phyloP scores from a whole-genome alignment of 2,797 vertebrate genomes.

The Phaenicophaeus curvirostris region DNA sequence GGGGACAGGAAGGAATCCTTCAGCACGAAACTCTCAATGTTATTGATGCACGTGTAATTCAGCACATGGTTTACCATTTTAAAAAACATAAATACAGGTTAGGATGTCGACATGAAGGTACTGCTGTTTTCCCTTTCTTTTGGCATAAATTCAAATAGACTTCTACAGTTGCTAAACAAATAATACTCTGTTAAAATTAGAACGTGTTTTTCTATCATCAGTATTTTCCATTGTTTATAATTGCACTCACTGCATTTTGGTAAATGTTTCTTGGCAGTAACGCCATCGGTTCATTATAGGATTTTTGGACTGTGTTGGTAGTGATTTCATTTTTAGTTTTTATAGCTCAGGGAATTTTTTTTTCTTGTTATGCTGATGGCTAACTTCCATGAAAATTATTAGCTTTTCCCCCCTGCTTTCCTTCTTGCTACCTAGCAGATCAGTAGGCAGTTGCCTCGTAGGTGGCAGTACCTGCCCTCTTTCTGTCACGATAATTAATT shows the following conservation, averaged over 20 bases:
- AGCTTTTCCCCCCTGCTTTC: no score
- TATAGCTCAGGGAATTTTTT: neutral
- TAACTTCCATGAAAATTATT: no score
- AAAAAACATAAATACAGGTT: neutral
- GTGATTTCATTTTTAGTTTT: constrained; percentile 6
- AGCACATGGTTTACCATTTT: neutral
- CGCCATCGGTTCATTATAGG: neutral
- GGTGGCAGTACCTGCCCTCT: no score
- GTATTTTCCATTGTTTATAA: constrained; percentile 58
- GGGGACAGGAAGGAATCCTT: neutral
- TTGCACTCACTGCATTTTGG: constrained; percentile 16
- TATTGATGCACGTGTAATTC: neutral
- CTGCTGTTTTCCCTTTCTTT: neutral
- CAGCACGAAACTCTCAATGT: neutral
- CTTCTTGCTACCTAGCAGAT: no score
- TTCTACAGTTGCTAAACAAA: constrained; percentile 23
- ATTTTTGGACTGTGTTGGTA: constrained; percentile 11
- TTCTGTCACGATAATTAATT: no score
- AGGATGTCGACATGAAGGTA: neutral
- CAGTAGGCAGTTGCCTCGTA: no score
- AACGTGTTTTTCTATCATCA: constrained; percentile 1
- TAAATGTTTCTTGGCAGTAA: constrained; percentile 31
- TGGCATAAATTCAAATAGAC: neutral
- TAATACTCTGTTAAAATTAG: constrained; percentile 50
- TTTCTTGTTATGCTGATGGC: no score